Evolutionary conservation across 1,140 invertebrate species (phyloP).

Genomic region (Trissolcus basalis): DNA sequence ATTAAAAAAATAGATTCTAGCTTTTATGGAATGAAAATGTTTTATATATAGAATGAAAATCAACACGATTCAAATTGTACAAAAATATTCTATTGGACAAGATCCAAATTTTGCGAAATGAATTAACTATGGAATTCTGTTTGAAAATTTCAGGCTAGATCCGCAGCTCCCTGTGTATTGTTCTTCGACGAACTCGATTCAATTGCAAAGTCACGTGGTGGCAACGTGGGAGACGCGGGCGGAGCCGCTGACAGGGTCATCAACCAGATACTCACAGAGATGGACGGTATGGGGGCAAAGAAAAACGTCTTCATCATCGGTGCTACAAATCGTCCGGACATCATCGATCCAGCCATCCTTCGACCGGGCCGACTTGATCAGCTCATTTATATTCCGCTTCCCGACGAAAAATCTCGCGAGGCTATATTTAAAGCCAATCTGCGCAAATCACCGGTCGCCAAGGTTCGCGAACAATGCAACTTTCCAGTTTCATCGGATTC

Average conservation of each 20-base stretch:
- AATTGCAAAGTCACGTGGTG: constrained; percentile 98
- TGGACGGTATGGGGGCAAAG: constrained; percentile 99
- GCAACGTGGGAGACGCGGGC: constrained; percentile 97
- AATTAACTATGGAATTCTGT: too few relatives aligned
- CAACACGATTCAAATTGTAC: too few relatives aligned
- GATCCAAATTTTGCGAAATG: too few relatives aligned
- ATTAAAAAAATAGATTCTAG: too few relatives aligned
- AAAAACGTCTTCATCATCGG: constrained; percentile 99
- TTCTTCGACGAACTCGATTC: constrained; percentile 99
- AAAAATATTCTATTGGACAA: too few relatives aligned
- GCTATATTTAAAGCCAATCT: constrained; percentile 97
- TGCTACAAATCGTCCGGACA: constrained; percentile 95
- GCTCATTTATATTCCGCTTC: constrained; percentile 99
- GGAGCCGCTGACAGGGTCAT: constrained; percentile 99
- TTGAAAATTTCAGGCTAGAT: constrained; percentile 84
- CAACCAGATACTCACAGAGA: constrained; percentile 99
- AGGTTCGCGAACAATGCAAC: too few relatives aligned
- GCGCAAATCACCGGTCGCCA: constrained; percentile 96
- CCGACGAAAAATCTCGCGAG: constrained; percentile 98
- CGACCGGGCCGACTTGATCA: constrained; percentile 99
- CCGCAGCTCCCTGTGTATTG: constrained; percentile 98
- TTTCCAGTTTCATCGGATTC: neutral
- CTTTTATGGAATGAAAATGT: too few relatives aligned
- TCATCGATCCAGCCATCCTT: constrained; percentile 99
- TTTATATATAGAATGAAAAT: too few relatives aligned